Percentiles rank a stretch among this genome's conserved stretches.
Conservation (phyloP, 2,888 invertebrate species). For the Epinotia nisella region DNA sequence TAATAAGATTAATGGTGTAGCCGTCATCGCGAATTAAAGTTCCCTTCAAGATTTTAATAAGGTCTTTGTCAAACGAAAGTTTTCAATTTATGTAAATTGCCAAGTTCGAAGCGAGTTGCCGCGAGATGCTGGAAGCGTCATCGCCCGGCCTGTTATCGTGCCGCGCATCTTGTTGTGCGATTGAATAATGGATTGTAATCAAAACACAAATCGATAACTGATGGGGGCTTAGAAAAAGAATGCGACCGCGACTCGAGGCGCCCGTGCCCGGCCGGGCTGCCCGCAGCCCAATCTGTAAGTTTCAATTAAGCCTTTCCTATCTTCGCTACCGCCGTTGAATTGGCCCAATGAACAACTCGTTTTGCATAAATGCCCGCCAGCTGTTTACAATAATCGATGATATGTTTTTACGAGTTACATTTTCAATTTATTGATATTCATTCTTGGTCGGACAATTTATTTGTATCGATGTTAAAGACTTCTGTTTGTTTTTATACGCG, state of each 20-base stretch:
- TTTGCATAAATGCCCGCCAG: slow-evolving; percentile 83
- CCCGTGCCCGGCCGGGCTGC: slow-evolving; percentile 45
- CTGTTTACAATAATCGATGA: slow-evolving; percentile 83
- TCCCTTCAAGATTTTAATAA: slow-evolving; percentile 76
- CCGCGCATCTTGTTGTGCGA: slow-evolving; percentile 37
- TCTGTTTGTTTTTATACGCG: slow-evolving; percentile 75
- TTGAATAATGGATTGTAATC: slow-evolving; percentile 45
- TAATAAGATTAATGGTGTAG: slow-evolving; percentile 76
- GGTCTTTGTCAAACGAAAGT: slow-evolving; percentile 70
- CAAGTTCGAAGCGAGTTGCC: slow-evolving; percentile 58
- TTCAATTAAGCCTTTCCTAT: slow-evolving; percentile 69
- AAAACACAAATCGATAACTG: slow-evolving; percentile 46
- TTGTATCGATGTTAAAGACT: slow-evolving; percentile 77
- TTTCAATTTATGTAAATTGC: slow-evolving; percentile 70
- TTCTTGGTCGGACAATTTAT: slow-evolving; percentile 79
- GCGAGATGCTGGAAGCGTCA: slow-evolving; percentile 44
- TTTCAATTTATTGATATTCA: slow-evolving; percentile 82
- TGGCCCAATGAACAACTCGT: slow-evolving; percentile 74
- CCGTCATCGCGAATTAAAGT: slow-evolving; percentile 77
- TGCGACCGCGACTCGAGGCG: slow-evolving; percentile 40
- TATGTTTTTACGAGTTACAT: slow-evolving; percentile 81
- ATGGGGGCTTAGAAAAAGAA: slow-evolving; percentile 43
- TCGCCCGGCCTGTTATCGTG: slow-evolving; percentile 23
- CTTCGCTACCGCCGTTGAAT: slow-evolving; percentile 79
- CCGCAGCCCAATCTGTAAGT: slow-evolving; percentile 57